These are phyloP conservation scores for Ictidomys tridecemlineatus DNA, from an alignment of 2,113 vertebrate species.

Conservation along the genomic window DNA sequence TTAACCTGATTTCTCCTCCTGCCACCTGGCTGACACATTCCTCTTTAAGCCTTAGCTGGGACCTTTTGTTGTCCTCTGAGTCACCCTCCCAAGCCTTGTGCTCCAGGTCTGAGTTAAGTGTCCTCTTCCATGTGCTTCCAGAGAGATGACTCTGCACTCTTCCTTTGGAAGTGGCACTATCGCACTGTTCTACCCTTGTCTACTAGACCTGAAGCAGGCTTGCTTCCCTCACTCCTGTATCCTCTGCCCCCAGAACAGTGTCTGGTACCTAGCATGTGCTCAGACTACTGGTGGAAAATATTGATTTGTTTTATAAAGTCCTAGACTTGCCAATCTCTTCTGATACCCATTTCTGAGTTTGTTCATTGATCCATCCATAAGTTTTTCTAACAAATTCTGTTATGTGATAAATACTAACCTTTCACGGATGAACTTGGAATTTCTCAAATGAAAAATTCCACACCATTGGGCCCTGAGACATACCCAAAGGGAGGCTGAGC, in stretches of 20 bases:
- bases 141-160: neutral
- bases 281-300: neutral
- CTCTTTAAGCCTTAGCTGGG: neutral
- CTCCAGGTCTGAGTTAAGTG: neutral
- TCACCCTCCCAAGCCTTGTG: neutral
- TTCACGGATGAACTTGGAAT: neutral
- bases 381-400: conserved; percentile 1
- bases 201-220: neutral
- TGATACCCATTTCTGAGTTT: neutral
- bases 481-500: neutral
- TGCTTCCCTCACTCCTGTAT: neutral
- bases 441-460: neutral
- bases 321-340: neutral
- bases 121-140: neutral
- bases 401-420: neutral
- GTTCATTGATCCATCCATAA: neutral
- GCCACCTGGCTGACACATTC: neutral
- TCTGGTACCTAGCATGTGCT: neutral
- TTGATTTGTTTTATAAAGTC: neutral
- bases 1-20: neutral
- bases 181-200: neutral
- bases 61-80: neutral
- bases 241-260: neutral
- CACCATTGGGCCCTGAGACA: neutral
- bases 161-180: neutral